Evolutionary conservation across 1,140 invertebrate species (phyloP), one percentile per base, ranked within the genome.

Genomic region (Rhagoletis zephyria): DNA sequence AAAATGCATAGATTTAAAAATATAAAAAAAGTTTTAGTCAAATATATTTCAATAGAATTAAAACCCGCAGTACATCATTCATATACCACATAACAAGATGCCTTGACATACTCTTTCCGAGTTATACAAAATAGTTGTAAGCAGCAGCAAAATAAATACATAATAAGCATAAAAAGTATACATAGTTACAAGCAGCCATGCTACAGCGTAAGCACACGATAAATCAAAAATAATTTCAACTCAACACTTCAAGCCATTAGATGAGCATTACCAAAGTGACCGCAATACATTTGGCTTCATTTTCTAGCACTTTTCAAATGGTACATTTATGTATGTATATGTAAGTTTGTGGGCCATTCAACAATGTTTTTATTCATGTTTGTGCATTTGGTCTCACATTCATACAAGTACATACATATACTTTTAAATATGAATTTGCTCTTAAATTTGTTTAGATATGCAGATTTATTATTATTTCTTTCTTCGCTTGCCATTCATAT

Each of bases 161-260:
- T 56, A 56, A 2, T 7, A 56, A 56, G 10, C 5, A 56, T 7
- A 56, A 2, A 56, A 56, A 56, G n/a, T 56, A 7, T 56, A 56
- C 5, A 56, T 56, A 56, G 10, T 5, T 56, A 2, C 10, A 56
- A 56, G 0, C 2, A 7, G 51, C 51, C 0, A 10, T 7, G 51
- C 51, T 7, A 56, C 51, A 56, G 74, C 1, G 70, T 9, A 51
- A 74, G 12, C 14, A 45, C 7, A 56, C 12, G 30, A 81, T 81
- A 81, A 81, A 81, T 81, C 74, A 81, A 56, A 81, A 56, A 42
- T 59, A 9, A 81, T 81, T 56, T 19, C 74, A 81, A 51, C 74
- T 30, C 4, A 81, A 81, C 9, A n/a, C n/a, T 30, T 3, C 45
- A n/a, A 51, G 16, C n/a, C 74, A 81, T 81, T 30, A 81, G 74